These are phyloP conservation scores for Trichomycterus rosablanca DNA, from an alignment of 2,113 vertebrate genomes.

Conservation along the genomic window DNA sequence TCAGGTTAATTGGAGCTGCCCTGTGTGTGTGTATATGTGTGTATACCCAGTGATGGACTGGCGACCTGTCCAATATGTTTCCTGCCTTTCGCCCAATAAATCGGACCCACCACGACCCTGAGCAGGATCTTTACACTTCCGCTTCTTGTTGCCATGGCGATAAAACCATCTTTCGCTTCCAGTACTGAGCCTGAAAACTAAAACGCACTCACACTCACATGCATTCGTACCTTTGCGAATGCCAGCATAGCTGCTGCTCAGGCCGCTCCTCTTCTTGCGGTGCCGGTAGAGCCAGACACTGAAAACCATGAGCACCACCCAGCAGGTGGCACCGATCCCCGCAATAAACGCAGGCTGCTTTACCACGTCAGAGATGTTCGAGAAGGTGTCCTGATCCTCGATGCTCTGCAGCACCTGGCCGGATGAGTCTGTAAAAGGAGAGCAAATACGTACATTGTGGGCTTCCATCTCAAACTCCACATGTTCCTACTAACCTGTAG, in stretches of 20 bases:
- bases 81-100: too few species aligned
- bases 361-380: constrained; percentile 94
- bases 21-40: too few species aligned
- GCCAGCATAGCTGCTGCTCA: constrained; percentile 89
- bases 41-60: too few species aligned
- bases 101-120: too few species aligned
- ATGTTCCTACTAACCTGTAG: not conserved
- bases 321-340: constrained; percentile 92
- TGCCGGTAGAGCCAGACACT: constrained; percentile 97
- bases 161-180: too few species aligned
- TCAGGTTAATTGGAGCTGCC: too few species aligned
- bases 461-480: too few species aligned
- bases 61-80: too few species aligned
- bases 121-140: too few species aligned
- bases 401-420: constrained; percentile 75
- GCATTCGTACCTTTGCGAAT: constrained; percentile 85
- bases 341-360: constrained; percentile 96
- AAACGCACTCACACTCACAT: constrained; percentile 3
- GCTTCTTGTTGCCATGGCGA: too few species aligned
- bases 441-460: not conserved
- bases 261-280: constrained; percentile 89
- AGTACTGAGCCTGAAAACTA: too few species aligned
- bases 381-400: constrained; percentile 78
- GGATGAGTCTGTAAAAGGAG: constrained; percentile 72
- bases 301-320: constrained; percentile 98